Evolutionary conservation across 2,113 vertebrate species (phyloP), one percentile per base, ranked within the genome.

Genomic region (Chroicocephalus ridibundus): DNA sequence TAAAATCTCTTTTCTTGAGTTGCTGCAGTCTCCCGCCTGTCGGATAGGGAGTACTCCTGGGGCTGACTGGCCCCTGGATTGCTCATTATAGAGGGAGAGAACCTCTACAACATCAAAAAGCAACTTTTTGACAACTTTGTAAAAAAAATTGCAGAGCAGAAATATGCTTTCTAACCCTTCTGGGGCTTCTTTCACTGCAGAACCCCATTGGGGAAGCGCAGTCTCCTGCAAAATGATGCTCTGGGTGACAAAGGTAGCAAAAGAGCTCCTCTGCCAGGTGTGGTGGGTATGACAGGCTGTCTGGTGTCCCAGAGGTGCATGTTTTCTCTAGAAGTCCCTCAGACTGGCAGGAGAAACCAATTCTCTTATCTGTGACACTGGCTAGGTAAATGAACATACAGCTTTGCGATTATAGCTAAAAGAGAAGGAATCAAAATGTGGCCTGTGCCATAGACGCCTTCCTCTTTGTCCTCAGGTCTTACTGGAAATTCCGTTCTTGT

Each of bases 151-250:
- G 29, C 4, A 24, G n/a, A 72, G 61, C 44, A 90, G 52, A 88
- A 77, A 27, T 13, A 9, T 2, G 17, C 16, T 18, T 94, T 64
- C 42, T 32, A 27, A 68, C 4, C 21, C 10, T 81, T 49, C 61
- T 72, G 91, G 47, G 69, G 52, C 18, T 85, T 46, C 27, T 20
- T 47, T 60, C 57, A 47, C 47, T 16, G 32, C 6, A 42, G 47
- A 82, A 47, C 7, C 2, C 21, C 24, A 1, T 0, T n/a, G 31
- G 32, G 58, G 25, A 38, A 27, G 27, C 15, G 24, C 27, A 66
- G n/a, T 5, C 14, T 82, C 40, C 26, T 66, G 32, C 52, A 29
- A 69, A 85, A 55, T 46, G 60, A 15, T 29, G 42, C 11, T 82
- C 38, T 29, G 34, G 34, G 78, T 66, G 34, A 10, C 65, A 52